These are phyloP conservation scores for Pseudotriccus pelzelni DNA, from an alignment of 2,797 vertebrate species.

Conservation along the genomic window DNA sequence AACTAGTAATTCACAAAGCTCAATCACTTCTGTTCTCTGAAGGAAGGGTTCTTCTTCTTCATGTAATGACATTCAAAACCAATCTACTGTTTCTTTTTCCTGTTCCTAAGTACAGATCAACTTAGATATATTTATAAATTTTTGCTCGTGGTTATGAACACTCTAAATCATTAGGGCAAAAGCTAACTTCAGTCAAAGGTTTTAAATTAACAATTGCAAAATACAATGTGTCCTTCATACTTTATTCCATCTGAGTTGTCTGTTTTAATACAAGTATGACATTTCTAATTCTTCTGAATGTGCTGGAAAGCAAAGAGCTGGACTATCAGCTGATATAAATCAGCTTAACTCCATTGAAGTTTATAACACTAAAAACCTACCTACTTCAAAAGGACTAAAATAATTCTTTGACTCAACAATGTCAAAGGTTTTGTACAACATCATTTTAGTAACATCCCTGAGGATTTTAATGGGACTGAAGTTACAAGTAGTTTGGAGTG, in stretches of 20 bases:
- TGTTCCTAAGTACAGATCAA: not conserved
- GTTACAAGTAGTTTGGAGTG: not conserved
- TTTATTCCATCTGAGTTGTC: not conserved
- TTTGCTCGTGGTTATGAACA: conserved; percentile 3
- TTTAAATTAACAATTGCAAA: conserved; percentile 5
- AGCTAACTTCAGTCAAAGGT: not conserved
- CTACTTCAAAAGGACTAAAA: not conserved
- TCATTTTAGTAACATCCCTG: not conserved
- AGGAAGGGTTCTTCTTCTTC: not conserved
- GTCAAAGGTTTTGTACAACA: not conserved
- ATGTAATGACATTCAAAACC: not conserved
- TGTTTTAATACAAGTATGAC: not conserved
- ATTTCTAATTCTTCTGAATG: not conserved
- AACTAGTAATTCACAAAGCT: not conserved
- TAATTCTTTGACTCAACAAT: not conserved
- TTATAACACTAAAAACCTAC: not conserved
- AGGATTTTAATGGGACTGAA: not conserved
- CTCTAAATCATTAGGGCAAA: not conserved
- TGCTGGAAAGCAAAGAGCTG: not conserved
- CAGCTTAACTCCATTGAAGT: not conserved
- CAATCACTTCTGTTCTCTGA: not conserved
- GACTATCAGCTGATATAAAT: not conserved
- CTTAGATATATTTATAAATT: not conserved
- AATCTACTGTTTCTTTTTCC: not conserved
- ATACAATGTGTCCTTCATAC: not conserved